phyloP scores from a whole-genome alignment of 2,888 invertebrate species.

The Linnaemya tessellans region DNA sequence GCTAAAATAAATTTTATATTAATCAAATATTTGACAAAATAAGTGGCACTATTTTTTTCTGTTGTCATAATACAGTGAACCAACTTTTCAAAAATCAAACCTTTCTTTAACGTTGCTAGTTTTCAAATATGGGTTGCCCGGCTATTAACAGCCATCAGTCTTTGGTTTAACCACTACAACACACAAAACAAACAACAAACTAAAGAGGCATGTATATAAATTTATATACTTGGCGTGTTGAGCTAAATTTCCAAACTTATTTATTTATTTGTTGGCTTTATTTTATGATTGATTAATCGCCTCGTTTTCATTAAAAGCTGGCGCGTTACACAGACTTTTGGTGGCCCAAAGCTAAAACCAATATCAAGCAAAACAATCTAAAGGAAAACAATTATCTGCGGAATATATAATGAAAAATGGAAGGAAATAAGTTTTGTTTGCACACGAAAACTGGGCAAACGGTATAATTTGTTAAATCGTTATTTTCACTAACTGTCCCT shows the following conservation, averaged over 20 bases:
- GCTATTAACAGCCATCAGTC: neutral
- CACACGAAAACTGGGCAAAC: neutral
- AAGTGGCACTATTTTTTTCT: neutral
- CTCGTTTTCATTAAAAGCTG: neutral
- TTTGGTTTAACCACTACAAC: neutral
- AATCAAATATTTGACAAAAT: neutral
- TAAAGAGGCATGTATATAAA: neutral
- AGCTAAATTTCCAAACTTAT: conserved; percentile 24
- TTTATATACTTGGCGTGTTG: conserved; percentile 22
- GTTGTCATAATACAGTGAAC: too few species aligned
- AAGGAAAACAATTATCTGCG: neutral
- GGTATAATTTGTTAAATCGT: too few species aligned
- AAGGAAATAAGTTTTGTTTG: neutral
- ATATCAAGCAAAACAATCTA: neutral
- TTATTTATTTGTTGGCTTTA: conserved; percentile 24
- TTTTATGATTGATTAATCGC: conserved; percentile 45
- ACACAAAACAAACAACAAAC: too few species aligned
- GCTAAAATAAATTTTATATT: neutral
- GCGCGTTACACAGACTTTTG: neutral
- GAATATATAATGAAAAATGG: neutral
- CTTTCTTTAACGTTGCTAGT: too few species aligned
- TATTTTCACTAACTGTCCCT: too few species aligned
- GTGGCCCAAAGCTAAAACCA: neutral
- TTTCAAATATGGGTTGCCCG: too few species aligned
- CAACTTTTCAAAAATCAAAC: too few species aligned